Percentiles rank a stretch among this genome's conserved stretches.
phyloP scores from a whole-genome alignment of 1,140 invertebrate genomes.

The Holotrichia oblita region DNA sequence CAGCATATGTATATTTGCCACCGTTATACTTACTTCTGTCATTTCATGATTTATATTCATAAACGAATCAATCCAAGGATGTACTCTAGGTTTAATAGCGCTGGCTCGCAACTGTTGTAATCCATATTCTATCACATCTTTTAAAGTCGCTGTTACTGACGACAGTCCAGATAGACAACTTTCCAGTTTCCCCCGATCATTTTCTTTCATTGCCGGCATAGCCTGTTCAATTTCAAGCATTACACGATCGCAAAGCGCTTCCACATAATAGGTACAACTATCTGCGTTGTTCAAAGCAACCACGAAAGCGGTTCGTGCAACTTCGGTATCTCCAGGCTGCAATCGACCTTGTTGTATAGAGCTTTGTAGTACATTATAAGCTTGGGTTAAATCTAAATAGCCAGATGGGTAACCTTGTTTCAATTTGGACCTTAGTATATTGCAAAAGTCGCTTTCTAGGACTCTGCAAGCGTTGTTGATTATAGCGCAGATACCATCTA shows the following conservation, averaged over 20 bases:
- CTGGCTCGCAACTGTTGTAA: conserved; percentile 84
- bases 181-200: conserved; percentile 77
- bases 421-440: conserved; percentile 78
- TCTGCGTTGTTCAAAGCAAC: conserved; percentile 95
- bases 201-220: conserved; percentile 69
- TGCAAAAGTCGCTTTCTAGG: conserved; percentile 87
- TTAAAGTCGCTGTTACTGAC: conserved; percentile 77
- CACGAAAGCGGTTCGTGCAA: conserved; percentile 66
- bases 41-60: conserved; percentile 80
- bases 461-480: conserved; percentile 92
- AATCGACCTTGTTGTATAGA: conserved; percentile 85
- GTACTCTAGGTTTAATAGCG: conserved; percentile 87
- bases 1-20: not conserved
- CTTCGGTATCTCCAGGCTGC: conserved; percentile 84
- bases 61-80: conserved; percentile 88
- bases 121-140: conserved; percentile 84
- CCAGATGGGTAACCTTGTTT: conserved; percentile 87
- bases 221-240: conserved; percentile 74
- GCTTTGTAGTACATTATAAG: conserved; percentile 81
- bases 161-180: conserved; percentile 82
- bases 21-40: conserved; percentile 70
- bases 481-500: conserved; percentile 96
- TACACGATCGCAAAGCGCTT: conserved; percentile 78
- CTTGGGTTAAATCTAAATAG: conserved; percentile 84
- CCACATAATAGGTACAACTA: conserved; percentile 88